Evolutionary conservation across 2,888 invertebrate genomes (phyloP).

Genomic region (Rutpela maculata): DNA sequence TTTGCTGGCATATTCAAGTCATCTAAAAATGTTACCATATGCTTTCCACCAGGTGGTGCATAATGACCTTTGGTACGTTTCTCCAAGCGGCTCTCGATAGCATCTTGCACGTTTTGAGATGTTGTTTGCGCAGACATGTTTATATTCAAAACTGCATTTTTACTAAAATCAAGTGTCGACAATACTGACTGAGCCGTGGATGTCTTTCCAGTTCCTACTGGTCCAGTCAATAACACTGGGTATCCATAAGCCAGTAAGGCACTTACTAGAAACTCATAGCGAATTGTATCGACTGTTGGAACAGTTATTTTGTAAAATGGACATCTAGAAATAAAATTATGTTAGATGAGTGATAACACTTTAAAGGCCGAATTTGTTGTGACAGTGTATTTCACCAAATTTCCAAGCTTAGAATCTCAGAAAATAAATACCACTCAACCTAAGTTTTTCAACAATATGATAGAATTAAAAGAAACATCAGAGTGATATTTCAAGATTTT

Average conservation of each 20-base stretch:
- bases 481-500: too few species aligned
- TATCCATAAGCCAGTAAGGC: slow-evolving; percentile 80
- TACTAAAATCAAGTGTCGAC: slow-evolving; percentile 76
- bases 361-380: too few species aligned
- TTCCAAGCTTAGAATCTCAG: not conserved
- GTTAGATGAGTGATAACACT: slow-evolving; percentile 4
- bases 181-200: slow-evolving; percentile 85
- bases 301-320: slow-evolving; percentile 91
- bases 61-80: slow-evolving; percentile 91
- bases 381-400: not conserved
- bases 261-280: slow-evolving; percentile 85
- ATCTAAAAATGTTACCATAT: slow-evolving; percentile 91
- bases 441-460: too few species aligned
- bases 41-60: slow-evolving; percentile 88
- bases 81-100: slow-evolving; percentile 90
- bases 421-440: not conserved
- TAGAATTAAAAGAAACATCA: too few species aligned
- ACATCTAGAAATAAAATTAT: slow-evolving; percentile 73
- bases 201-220: slow-evolving; percentile 92
- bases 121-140: slow-evolving; percentile 94
- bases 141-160: slow-evolving; percentile 82
- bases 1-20: slow-evolving; percentile 96
- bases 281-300: slow-evolving; percentile 91
- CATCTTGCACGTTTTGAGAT: slow-evolving; percentile 88
- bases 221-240: slow-evolving; percentile 87